Base-by-base conservation (phyloP, 1,140 invertebrate genomes). In the Neodiprion virginianus region DNA sequence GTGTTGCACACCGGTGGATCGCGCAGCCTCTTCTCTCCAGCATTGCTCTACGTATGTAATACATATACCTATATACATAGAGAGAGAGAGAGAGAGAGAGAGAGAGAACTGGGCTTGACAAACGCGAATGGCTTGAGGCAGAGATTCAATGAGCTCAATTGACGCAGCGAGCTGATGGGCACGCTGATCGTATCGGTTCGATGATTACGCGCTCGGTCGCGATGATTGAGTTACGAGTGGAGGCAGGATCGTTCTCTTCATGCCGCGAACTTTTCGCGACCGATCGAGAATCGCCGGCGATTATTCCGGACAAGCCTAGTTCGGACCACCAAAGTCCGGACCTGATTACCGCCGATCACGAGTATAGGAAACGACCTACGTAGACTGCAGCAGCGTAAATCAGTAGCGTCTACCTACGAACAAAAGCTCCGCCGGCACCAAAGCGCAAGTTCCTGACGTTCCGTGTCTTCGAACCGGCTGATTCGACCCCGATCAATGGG, bases 91-190 rank as follows among this genome's bases (percentile, higher is more conserved):
- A 28, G 28, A 28, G 28, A 28, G 28, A 28, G 28, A 40, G 28
- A 40, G 28, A 40, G 28, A 40, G 28, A 40, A 40, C 2, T 40
- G 28, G 28, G 28, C 5, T 77, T 79, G 80, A 81, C 82, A 81
- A 84, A 85, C 85, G 82, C 83, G 83, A 84, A 84, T 87, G 84
- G 84, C 86, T 86, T 84, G 83, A 81, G 81, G 86, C 85, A 87
- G 82, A 82, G 85, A 88, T 88, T 88, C 86, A 87, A 88, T 86
- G 84, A 87, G 87, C 86, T 88, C 86, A 88, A 88, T 88, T 88
- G 85, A 79, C 79, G 77, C 85, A 80, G 79, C 79, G 82, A 81
- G 78, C 76, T 78, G 76, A 49, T 48, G 73, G 71, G 65, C 17
- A 71, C n/a, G 70, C 21, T 74, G 77, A 85, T 86, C 81, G 80